phyloP scores from a whole-genome alignment of 2,797 vertebrate genomes.

The Neosilurus mollespiculum region DNA sequence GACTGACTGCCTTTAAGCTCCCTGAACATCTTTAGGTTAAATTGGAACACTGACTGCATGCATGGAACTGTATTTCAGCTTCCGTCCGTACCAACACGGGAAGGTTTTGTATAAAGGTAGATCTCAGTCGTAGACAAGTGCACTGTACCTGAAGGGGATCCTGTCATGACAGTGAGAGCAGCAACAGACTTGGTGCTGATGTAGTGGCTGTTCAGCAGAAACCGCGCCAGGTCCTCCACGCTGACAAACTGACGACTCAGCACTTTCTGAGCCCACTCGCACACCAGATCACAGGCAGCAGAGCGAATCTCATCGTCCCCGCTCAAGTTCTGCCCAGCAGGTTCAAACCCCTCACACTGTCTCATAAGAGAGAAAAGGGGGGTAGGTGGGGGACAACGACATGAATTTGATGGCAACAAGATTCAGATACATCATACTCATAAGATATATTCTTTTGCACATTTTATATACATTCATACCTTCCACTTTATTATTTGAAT shows the following conservation, averaged over 20 bases:
- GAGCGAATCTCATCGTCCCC: slow-evolving; percentile 89
- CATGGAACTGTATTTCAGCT: not conserved
- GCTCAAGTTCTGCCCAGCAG: slow-evolving; percentile 80
- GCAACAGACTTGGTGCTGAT: slow-evolving; percentile 97
- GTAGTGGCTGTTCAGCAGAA: slow-evolving; percentile 96
- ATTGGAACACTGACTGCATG: not conserved
- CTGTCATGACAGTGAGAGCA: slow-evolving; percentile 92
- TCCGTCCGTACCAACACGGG: slow-evolving; percentile 62
- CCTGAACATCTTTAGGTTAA: not conserved
- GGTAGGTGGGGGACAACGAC: not conserved
- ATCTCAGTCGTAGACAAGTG: not conserved
- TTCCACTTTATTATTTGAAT: no score
- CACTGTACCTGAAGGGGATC: slow-evolving; percentile 84
- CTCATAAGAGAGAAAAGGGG: slow-evolving; percentile 20
- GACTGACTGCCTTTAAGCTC: not conserved
- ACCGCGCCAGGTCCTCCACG: slow-evolving; percentile 93
- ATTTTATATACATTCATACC: not conserved
- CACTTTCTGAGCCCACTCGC: slow-evolving; percentile 99
- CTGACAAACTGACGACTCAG: slow-evolving; percentile 95
- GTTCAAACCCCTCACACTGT: slow-evolving; percentile 86
- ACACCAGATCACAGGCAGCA: slow-evolving; percentile 94
- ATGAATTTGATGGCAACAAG: not conserved
- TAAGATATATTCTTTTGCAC: not conserved
- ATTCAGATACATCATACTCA: not conserved
- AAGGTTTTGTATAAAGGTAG: slow-evolving; percentile 32